Evolutionary conservation across 2,113 vertebrate genomes (phyloP), one percentile per base, ranked within the genome.

Genomic region (Stomatorhinus ivindoensis): DNA sequence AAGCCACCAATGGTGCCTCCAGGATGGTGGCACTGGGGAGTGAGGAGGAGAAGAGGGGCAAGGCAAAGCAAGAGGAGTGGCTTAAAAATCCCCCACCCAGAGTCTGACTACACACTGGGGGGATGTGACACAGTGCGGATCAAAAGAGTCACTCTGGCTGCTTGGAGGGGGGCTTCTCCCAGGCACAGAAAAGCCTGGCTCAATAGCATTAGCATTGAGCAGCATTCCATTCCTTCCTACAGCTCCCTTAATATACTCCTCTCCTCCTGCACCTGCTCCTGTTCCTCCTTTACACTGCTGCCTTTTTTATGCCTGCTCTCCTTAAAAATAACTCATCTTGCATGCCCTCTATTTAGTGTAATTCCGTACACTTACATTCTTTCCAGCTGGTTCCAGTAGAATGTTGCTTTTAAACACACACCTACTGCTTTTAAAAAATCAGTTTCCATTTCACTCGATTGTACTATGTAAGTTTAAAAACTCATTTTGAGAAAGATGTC

Each of bases 1-100:
- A 47, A 47, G 42, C 8, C 83, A 24, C 58, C 39, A 21, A 51
- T 39, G 85, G 53, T 39, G 95, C 94, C 92, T 95, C 94, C 94
- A 94, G 96, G 96, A 96, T 96, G 96, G 35, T 44, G 15, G 3
- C 48, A 84, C 44, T 83, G 44, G 82, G 39, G 73, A 97, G 95
- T 51, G 50, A 87, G 85, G 50, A 53, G 48, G 47, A 53, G 85
- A 15, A 53, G 47, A 31, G 85, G 85, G 21, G 2, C 17, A 48
- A 86, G 85, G 85, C 24, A 6, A 27, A 42, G 80, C 42, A 21
- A 47, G 82, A 95, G 96, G 95, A 94, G 95, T 92, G 94, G 94
- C 94, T 96, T 96, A 95, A 96, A 46, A 51, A 69, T 39, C 27
- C 88, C 39, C 39, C 87, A 27, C 87, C 46, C 39, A 82, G 31